Conservation (phyloP, 1,140 invertebrate genomes). For the Pseudomyrmex dendroicus region DNA sequence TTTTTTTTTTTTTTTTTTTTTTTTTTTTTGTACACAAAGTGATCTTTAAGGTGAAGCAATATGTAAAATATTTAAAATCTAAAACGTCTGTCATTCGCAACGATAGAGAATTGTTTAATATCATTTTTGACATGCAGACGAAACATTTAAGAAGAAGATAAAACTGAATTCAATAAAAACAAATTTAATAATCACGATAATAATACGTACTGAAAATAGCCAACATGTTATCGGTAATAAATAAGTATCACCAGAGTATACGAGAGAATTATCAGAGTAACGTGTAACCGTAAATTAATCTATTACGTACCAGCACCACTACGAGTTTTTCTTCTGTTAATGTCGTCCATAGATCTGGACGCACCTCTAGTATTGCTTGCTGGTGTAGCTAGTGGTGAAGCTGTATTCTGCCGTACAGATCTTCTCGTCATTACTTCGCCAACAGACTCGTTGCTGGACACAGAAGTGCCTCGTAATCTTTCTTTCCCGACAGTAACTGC, state of each 20-base stretch:
- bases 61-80: constrained; percentile 51
- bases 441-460: constrained; percentile 80
- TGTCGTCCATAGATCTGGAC: constrained; percentile 83
- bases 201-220: background rate
- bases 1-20: too few species aligned
- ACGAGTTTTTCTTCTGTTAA: constrained; percentile 84
- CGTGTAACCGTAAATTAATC: background rate
- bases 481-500: constrained; percentile 79
- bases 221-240: background rate
- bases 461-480: constrained; percentile 81
- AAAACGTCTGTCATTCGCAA: background rate
- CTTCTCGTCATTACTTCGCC: constrained; percentile 81
- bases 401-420: constrained; percentile 83
- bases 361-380: constrained; percentile 84
- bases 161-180: too few species aligned
- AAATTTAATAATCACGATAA: too few species aligned
- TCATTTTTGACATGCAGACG: too few species aligned
- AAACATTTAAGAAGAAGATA: too few species aligned
- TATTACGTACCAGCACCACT: constrained; percentile 84
- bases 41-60: constrained; percentile 79
- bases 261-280: background rate
- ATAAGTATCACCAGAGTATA: background rate
- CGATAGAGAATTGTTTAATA: too few species aligned
- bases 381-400: constrained; percentile 83
- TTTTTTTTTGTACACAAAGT: constrained; percentile 85